phyloP scores from a whole-genome alignment of 1,140 invertebrate species.

The Atopsyche davidsoni region DNA sequence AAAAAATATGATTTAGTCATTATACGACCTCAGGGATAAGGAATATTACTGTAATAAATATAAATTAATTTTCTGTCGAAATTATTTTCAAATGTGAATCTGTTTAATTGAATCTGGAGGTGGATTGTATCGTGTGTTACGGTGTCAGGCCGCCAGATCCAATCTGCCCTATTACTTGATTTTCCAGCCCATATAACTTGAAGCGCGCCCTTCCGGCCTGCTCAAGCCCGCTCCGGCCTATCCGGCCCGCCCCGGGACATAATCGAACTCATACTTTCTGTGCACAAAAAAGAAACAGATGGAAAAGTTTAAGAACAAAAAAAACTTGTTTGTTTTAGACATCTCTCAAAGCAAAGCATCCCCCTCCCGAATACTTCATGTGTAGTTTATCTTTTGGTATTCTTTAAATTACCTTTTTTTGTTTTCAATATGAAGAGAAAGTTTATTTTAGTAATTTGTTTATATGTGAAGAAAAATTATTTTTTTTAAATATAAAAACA shows the following conservation, averaged over 20 bases:
- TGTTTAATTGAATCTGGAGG: too few species aligned
- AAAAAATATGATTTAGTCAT: too few species aligned
- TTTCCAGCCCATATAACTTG: conserved; percentile 26
- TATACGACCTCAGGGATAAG: too few species aligned
- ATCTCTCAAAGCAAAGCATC: conserved; percentile 11
- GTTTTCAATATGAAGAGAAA: too few species aligned
- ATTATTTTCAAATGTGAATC: too few species aligned
- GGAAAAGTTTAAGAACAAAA: conserved; percentile 11
- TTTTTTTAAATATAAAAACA: too few species aligned
- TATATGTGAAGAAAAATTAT: too few species aligned
- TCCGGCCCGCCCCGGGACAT: conserved; percentile 25
- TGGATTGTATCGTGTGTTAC: too few species aligned
- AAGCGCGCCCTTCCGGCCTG: conserved; percentile 17
- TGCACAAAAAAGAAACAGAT: conserved; percentile 8
- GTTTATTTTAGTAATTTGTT: too few species aligned
- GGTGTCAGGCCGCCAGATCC: conserved; percentile 16
- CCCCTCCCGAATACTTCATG: conserved; percentile 6
- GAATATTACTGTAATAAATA: too few species aligned
- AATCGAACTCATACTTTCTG: conserved; percentile 27
- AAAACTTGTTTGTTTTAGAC: conserved; percentile 16
- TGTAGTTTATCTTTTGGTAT: not conserved
- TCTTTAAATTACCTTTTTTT: too few species aligned
- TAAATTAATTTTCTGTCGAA: too few species aligned
- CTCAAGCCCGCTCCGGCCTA: conserved; percentile 25
- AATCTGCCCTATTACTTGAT: conserved; percentile 27